Conservation (phyloP, 2,888 invertebrate species). For the Drosophila suboccidentalis region DNA sequence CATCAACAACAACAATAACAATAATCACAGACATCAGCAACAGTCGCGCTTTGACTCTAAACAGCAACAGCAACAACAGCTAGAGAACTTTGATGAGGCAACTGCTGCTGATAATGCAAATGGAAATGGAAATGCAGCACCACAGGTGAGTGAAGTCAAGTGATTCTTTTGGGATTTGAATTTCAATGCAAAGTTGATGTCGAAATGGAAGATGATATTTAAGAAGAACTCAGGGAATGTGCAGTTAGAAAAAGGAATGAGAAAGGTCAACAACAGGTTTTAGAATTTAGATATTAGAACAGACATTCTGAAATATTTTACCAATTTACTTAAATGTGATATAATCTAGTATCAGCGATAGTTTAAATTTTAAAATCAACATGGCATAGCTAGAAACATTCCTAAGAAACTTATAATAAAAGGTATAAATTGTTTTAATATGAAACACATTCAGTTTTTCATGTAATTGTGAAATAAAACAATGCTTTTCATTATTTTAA, state of each 20-base stretch:
- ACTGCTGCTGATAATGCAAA: constrained; percentile 66
- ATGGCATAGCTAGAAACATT: no score
- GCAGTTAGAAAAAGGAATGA: neutral
- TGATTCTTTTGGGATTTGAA: constrained; percentile 9
- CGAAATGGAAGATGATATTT: constrained; percentile 5
- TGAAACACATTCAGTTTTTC: no score
- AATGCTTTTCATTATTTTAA: no score
- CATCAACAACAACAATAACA: constrained; percentile 50
- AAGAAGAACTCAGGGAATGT: constrained; percentile 5
- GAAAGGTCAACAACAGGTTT: neutral
- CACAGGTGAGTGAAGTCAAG: constrained; percentile 69
- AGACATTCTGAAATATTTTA: neutral
- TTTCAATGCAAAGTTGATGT: constrained; percentile 3
- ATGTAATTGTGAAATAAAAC: no score
- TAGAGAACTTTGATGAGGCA: constrained; percentile 61
- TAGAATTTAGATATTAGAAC: neutral
- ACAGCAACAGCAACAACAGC: constrained; percentile 40
- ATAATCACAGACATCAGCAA: constrained; percentile 53
- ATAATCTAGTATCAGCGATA: no score
- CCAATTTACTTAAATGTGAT: no score
- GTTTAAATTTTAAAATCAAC: no score
- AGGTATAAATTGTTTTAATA: no score
- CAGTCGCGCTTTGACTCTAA: constrained; percentile 55
- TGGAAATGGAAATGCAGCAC: constrained; percentile 77
- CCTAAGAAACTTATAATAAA: no score